Evolutionary conservation across 2,797 vertebrate species (phyloP), one percentile per base, ranked within the genome.

Genomic region (Somateria mollissima): DNA sequence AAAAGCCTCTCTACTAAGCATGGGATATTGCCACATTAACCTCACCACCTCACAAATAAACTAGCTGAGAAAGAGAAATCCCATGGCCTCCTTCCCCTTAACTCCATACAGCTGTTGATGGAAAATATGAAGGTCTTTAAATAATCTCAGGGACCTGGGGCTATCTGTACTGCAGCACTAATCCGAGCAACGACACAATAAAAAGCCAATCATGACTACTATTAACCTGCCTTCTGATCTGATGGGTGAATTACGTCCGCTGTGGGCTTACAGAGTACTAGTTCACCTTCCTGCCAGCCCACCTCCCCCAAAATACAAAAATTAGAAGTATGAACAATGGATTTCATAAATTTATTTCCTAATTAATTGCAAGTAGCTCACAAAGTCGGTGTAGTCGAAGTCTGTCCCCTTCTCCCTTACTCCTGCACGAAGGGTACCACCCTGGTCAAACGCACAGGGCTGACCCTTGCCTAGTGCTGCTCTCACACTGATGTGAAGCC

Each of bases 11-110:
- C 84, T 93, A 74, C 87, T 95, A 94, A 97, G 94, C 92, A 96
- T 88, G 88, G 94, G 92, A 95, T 95, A 94, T 94, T 95, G 95
- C 93, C 95, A 96, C 94, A 94, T 95, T 96, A 96, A 97, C 96
- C 96, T 96, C 96, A 92, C 71, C 96, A 96, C 95, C 93, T 95
- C 96, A 90, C 96, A 96, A 96, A 96, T 91, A 96, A 96, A 96
- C 94, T 90, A 93, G 95, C 94, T 93, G 96, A 96, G 94, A 92
- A 94, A 79, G 69, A 96, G 90, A 95, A 91, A 94, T 92, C 92
- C 93, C 79, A 87, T 92, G 90, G 92, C 89, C 89, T 95, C 92
- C 74, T 89, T 94, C 53, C 81, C 75, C 86, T 86, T 93, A 95
- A 96, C 93, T 95, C 92, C 78, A 89, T 92, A 96, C 94, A 96